Conservation (phyloP, 1,140 invertebrate species). For the Drosophila triauraria region DNA sequence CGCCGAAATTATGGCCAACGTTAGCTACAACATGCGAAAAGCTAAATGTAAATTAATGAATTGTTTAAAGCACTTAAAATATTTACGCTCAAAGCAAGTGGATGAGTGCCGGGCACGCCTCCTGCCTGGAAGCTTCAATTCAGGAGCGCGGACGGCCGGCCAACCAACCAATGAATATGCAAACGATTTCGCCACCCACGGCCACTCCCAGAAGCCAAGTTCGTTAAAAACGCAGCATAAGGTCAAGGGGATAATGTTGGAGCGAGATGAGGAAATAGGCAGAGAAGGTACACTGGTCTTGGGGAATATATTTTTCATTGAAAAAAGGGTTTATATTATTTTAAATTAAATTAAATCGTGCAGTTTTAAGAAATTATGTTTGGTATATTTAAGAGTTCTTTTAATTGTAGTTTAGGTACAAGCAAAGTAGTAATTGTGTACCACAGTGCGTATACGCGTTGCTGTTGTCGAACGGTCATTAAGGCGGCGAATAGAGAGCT, state of each 20-base stretch:
- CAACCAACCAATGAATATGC: constrained; percentile 80
- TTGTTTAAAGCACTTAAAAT: constrained; percentile 78
- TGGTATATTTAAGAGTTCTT: not conserved
- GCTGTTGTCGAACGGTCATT: constrained; percentile 66
- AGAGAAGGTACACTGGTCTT: constrained; percentile 3
- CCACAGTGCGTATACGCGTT: constrained; percentile 30
- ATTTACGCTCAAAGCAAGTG: constrained; percentile 74
- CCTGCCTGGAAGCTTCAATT: constrained; percentile 1
- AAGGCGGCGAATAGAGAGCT: constrained; percentile 54
- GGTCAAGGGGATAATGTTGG: constrained; percentile 55
- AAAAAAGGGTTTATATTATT: not conserved
- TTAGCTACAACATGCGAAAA: constrained; percentile 37
- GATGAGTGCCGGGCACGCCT: constrained; percentile 32
- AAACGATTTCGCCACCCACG: constrained; percentile 48
- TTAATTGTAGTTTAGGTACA: not conserved
- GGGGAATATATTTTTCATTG: too few relatives aligned
- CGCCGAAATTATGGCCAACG: constrained; percentile 33
- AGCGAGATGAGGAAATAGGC: not conserved
- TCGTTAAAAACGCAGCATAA: constrained; percentile 67
- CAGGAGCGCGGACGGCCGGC: constrained; percentile 20
- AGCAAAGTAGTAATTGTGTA: not conserved
- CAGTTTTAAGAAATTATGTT: not conserved
- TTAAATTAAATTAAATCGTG: not conserved
- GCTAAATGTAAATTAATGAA: constrained; percentile 80
- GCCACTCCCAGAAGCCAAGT: constrained; percentile 42